Conservation (phyloP, 2,888 invertebrate species). For the Artemia sinica region DNA sequence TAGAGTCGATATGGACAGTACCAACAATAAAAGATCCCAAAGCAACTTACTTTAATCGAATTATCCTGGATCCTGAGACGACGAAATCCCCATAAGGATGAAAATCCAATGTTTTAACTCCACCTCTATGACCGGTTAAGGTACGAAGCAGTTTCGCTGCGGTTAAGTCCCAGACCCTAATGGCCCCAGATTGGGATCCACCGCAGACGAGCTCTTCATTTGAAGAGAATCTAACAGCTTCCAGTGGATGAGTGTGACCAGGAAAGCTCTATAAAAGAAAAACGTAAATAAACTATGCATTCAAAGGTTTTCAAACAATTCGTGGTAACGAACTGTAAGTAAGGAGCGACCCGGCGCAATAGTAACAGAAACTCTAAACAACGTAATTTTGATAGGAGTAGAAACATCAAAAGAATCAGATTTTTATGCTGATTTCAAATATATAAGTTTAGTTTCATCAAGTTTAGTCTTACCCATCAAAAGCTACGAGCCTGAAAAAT, state of each 20-base stretch:
- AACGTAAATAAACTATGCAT: slow-evolving; percentile 19
- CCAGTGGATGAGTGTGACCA: slow-evolving; percentile 82
- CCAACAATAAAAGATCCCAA: too few relatives aligned
- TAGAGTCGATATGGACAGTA: too few relatives aligned
- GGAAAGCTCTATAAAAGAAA: slow-evolving; percentile 52
- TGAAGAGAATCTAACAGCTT: slow-evolving; percentile 84
- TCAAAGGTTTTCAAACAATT: too few relatives aligned
- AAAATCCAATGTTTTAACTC: slow-evolving; percentile 73
- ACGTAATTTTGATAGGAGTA: too few relatives aligned
- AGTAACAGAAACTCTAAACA: too few relatives aligned
- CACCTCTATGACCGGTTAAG: slow-evolving; percentile 69
- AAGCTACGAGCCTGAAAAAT: too few relatives aligned
- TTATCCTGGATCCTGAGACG: slow-evolving; percentile 86
- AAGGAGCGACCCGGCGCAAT: too few relatives aligned
- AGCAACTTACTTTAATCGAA: slow-evolving; percentile 46
- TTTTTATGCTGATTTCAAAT: too few relatives aligned
- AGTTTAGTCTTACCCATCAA: too few relatives aligned
- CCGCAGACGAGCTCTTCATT: slow-evolving; percentile 87
- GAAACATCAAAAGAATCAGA: too few relatives aligned
- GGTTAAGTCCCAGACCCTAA: slow-evolving; percentile 63
- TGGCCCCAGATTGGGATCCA: slow-evolving; percentile 44
- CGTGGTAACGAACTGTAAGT: too few relatives aligned
- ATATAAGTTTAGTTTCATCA: too few relatives aligned
- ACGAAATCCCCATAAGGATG: slow-evolving; percentile 89
- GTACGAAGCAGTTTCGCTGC: slow-evolving; percentile 79